Evolutionary conservation across 1,140 invertebrate species (phyloP).

Genomic region (Gyrodactylus bullatarudis): DNA sequence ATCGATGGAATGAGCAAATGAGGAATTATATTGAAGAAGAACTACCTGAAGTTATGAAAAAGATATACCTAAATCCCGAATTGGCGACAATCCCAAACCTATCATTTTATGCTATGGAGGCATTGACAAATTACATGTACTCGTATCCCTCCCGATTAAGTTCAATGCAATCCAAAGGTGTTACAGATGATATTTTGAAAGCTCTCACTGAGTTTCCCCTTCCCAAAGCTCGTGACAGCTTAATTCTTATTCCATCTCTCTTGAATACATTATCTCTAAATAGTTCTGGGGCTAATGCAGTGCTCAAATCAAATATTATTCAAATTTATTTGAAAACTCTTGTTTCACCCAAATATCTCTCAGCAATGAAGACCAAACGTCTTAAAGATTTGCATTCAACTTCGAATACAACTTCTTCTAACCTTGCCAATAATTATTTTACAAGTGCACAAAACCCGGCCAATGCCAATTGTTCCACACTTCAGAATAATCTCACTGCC

Average conservation of each 20-base stretch:
- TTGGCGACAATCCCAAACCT: not conserved
- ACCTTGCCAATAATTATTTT: no score
- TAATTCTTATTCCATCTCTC: not conserved
- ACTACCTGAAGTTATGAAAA: not conserved
- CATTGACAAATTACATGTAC: slow-evolving; percentile 1
- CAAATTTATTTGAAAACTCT: not conserved
- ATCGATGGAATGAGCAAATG: not conserved
- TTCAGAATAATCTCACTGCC: not conserved
- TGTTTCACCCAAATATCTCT: not conserved
- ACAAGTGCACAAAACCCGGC: not conserved
- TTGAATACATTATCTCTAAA: not conserved
- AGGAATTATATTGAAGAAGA: not conserved
- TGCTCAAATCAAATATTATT: not conserved
- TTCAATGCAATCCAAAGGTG: not conserved
- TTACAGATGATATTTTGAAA: not conserved
- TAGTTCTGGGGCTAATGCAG: not conserved
- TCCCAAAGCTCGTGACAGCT: not conserved
- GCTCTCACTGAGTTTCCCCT: not conserved
- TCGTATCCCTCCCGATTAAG: not conserved
- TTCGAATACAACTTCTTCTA: not conserved
- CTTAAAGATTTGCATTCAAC: not conserved
- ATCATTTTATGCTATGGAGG: slow-evolving; percentile 1
- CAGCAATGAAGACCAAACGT: not conserved
- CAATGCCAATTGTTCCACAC: not conserved
- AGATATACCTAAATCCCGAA: not conserved